Conservation (phyloP, 2,888 invertebrate species). For the Phengaris arion region DNA sequence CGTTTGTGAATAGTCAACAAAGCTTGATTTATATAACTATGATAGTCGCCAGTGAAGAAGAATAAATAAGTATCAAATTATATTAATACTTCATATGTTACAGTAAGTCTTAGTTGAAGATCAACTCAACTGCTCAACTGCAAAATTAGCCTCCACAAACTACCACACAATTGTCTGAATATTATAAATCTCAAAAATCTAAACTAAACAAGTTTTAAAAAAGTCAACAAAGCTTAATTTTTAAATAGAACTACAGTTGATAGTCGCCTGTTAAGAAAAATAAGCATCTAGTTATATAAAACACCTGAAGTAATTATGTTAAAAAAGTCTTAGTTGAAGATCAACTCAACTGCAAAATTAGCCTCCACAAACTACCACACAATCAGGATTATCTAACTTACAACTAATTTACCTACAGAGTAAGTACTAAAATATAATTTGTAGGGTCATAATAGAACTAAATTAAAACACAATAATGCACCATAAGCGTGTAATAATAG, state of each 20-base stretch:
- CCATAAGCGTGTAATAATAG: not conserved
- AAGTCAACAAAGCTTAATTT: too few relatives aligned
- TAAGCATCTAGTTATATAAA: too few relatives aligned
- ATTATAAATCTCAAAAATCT: too few relatives aligned
- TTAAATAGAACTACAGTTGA: too few relatives aligned
- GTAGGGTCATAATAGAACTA: not conserved
- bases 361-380: slow-evolving; percentile 11
- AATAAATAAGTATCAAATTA: too few relatives aligned
- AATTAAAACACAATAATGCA: not conserved
- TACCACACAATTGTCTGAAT: not conserved
- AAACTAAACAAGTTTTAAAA: too few relatives aligned
- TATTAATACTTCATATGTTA: not conserved
- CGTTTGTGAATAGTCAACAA: too few relatives aligned
- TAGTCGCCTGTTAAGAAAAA: too few relatives aligned
- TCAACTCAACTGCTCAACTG: slow-evolving; percentile 19
- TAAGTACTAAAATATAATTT: slow-evolving; percentile 15
- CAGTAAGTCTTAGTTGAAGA: not conserved
- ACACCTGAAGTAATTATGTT: not conserved
- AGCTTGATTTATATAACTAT: too few relatives aligned
- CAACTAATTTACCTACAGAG: slow-evolving; percentile 15
- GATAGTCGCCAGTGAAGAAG: too few relatives aligned
- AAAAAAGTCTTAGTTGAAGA: not conserved
- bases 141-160: slow-evolving; percentile 5
- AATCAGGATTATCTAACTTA: not conserved
- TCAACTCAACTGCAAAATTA: slow-evolving; percentile 15